Evolutionary conservation across 2,888 invertebrate genomes (phyloP).

Genomic region (Eulithis prunata): DNA sequence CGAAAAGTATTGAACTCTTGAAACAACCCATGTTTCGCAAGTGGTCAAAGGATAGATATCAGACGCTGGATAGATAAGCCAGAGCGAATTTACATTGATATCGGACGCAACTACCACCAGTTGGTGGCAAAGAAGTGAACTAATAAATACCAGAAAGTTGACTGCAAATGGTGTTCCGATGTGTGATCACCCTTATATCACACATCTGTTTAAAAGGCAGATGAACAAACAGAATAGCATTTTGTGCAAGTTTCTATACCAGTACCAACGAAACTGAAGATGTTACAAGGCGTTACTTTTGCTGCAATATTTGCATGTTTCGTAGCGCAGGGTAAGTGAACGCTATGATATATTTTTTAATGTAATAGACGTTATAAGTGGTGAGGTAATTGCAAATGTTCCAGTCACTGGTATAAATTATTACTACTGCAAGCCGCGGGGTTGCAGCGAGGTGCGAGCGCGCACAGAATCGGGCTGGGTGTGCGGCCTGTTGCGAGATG

Average conservation of each 20-base stretch:
- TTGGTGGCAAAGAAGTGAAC: constrained; percentile 1
- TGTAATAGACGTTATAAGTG: no score
- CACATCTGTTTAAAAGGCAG: neutral
- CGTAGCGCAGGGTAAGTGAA: constrained; percentile 6
- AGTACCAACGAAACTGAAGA: neutral
- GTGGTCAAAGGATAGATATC: no score
- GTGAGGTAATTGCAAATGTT: neutral
- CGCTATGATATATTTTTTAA: no score
- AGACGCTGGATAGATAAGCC: no score
- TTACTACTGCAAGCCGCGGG: constrained; percentile 9
- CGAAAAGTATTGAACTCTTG: neutral
- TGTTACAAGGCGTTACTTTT: constrained; percentile 4
- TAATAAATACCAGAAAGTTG: no score
- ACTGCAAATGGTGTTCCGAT: neutral
- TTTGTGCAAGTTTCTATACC: neutral
- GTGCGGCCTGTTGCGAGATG: constrained; percentile 39
- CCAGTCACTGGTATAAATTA: constrained; percentile 8
- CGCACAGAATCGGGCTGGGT: constrained; percentile 37
- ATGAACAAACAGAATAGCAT: neutral
- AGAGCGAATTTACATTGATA: no score
- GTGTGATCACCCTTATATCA: neutral
- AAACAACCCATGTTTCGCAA: neutral
- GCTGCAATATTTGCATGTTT: constrained; percentile 5
- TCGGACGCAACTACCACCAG: no score
- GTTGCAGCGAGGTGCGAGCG: constrained; percentile 25